Evolutionary conservation across 2,797 vertebrate genomes (phyloP).

Genomic region (Ctenopoma multispine): DNA sequence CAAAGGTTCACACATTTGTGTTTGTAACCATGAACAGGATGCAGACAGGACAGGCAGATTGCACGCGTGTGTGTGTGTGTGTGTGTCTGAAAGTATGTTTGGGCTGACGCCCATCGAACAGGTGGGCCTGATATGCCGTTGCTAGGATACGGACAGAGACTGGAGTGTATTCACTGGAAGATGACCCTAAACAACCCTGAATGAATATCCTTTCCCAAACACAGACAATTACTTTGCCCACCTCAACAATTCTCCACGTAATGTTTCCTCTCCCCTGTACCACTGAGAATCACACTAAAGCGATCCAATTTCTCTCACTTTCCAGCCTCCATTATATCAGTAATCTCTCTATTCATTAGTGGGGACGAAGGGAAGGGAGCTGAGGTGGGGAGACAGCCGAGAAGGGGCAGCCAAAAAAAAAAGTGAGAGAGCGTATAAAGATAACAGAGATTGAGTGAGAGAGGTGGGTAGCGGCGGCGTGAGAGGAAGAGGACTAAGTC

Average conservation of each 20-base stretch:
- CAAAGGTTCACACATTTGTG: not conserved
- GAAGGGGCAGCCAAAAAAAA: constrained; percentile 18
- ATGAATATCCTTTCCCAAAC: constrained; percentile 27
- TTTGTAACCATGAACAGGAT: constrained; percentile 1
- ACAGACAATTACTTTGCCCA: constrained; percentile 50
- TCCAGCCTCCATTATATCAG: constrained; percentile 49
- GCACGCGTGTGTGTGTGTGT: constrained; percentile 4
- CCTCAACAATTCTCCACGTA: constrained; percentile 30
- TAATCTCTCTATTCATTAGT: constrained; percentile 64
- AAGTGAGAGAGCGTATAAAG: constrained; percentile 16
- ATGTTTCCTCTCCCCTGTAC: constrained; percentile 38
- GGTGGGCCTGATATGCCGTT: constrained; percentile 66
- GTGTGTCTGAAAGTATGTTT: constrained; percentile 34
- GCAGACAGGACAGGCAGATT: constrained; percentile 18
- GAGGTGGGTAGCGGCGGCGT: constrained; percentile 25
- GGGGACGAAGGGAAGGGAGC: not conserved
- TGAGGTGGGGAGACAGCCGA: constrained; percentile 15
- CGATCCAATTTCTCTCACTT: constrained; percentile 51
- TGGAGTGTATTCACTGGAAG: constrained; percentile 33
- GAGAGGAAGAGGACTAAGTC: constrained; percentile 44
- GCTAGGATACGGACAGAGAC: constrained; percentile 67
- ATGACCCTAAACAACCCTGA: constrained; percentile 59
- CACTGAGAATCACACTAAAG: constrained; percentile 31
- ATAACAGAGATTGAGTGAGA: constrained; percentile 31
- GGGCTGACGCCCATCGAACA: constrained; percentile 57